phyloP scores from a whole-genome alignment of 2,113 vertebrate species.

The Chroicocephalus ridibundus region DNA sequence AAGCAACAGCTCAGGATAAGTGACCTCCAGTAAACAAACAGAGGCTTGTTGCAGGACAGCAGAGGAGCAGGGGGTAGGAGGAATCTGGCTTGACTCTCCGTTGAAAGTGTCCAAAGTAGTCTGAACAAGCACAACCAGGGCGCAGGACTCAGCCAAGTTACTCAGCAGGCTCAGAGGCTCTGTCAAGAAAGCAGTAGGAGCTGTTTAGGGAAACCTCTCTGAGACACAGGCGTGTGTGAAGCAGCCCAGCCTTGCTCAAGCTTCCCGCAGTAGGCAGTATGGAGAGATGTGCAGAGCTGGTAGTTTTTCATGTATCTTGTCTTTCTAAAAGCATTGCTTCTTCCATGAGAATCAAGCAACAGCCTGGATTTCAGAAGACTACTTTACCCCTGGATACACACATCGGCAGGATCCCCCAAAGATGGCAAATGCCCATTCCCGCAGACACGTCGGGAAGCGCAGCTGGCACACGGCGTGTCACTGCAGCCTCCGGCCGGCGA shows the following conservation, averaged over 20 bases:
- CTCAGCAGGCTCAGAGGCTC: conserved; percentile 1
- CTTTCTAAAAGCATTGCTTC: background rate
- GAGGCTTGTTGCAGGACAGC: background rate
- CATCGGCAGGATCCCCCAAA: background rate
- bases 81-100: background rate
- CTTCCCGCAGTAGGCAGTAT: background rate
- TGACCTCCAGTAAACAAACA: conserved; percentile 16
- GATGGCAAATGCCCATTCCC: too few relatives aligned
- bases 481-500: background rate
- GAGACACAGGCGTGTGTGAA: background rate
- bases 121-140: background rate
- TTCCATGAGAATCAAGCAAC: background rate
- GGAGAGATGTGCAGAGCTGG: background rate
- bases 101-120: background rate
- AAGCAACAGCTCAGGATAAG: background rate
- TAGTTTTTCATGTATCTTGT: background rate
- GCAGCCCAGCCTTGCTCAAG: background rate
- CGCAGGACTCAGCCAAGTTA: background rate
- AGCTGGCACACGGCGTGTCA: background rate
- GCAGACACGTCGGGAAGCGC: background rate
- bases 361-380: background rate
- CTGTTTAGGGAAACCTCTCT: background rate
- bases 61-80: background rate
- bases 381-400: background rate
- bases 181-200: conserved; percentile 10